Conservation (phyloP, 1,140 invertebrate genomes). For the Penaeus chinensis region DNA sequence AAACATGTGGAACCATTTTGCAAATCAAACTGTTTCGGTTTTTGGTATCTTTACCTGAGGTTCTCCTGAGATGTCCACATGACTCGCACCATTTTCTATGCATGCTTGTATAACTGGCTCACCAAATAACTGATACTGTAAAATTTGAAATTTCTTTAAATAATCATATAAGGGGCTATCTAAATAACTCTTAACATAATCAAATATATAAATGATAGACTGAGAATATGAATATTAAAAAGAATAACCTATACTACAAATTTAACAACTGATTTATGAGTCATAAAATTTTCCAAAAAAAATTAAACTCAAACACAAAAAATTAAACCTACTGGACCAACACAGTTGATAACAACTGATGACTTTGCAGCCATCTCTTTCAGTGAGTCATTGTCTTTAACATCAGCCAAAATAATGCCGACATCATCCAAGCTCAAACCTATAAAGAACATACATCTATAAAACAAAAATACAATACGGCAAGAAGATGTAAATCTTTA, state of each 20-base stretch:
- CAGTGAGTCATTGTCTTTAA: conserved; percentile 79
- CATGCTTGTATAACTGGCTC: conserved; percentile 92
- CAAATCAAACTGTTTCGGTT: background rate
- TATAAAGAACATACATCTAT: background rate
- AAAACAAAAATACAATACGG: background rate
- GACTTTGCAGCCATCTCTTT: conserved; percentile 80
- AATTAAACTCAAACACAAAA: background rate
- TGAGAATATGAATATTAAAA: background rate
- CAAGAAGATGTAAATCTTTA: background rate
- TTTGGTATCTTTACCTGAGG: conserved; percentile 69
- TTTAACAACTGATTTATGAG: background rate
- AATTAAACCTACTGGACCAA: conserved; percentile 77
- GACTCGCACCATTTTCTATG: conserved; percentile 82
- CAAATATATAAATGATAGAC: background rate
- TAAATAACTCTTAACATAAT: background rate
- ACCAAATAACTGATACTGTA: conserved; percentile 83
- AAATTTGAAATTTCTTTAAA: conserved; percentile 8
- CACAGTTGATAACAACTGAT: conserved; percentile 85
- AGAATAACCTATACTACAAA: background rate
- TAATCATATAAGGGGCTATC: background rate
- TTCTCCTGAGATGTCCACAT: conserved; percentile 93
- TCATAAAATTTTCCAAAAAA: background rate
- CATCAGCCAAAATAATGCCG: conserved; percentile 83
- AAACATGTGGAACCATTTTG: background rate
- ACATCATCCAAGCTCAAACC: conserved; percentile 71